Evolutionary conservation across 2,797 vertebrate species (phyloP).

Genomic region (Typhlichthys subterraneus): DNA sequence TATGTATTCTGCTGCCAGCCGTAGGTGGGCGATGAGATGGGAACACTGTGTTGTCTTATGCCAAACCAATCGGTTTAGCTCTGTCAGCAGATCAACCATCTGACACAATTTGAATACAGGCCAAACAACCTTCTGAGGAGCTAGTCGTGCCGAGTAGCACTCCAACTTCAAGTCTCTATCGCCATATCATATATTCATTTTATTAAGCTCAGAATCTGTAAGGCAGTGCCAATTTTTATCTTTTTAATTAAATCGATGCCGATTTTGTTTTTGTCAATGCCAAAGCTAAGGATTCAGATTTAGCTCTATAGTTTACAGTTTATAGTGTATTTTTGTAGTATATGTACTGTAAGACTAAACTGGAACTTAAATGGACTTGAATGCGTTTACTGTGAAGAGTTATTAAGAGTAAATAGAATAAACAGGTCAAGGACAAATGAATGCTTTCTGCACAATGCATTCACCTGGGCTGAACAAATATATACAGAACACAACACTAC

Average conservation of each 20-base stretch:
- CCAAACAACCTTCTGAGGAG: constrained; percentile 26
- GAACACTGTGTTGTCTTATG: constrained; percentile 25
- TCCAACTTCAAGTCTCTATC: constrained; percentile 1
- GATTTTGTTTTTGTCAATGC: too few species aligned
- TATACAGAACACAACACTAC: constrained; percentile 20
- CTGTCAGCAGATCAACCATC: constrained; percentile 37
- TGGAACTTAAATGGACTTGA: too few species aligned
- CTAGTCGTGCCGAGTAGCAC: not conserved
- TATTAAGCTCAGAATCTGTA: too few species aligned
- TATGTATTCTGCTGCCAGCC: constrained; percentile 1
- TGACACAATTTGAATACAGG: constrained; percentile 17
- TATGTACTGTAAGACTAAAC: too few species aligned
- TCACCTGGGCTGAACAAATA: constrained; percentile 25
- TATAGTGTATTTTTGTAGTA: too few species aligned
- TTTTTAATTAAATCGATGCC: too few species aligned
- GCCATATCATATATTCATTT: too few species aligned
- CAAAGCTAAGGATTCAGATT: too few species aligned
- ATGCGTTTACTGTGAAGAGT: not conserved
- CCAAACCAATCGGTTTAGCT: constrained; percentile 34
- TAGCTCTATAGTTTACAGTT: too few species aligned
- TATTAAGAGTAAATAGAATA: not conserved
- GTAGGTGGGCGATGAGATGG: constrained; percentile 9
- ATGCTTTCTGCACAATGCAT: constrained; percentile 19
- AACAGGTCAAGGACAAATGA: constrained; percentile 12
- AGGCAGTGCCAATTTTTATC: too few species aligned